Evolutionary conservation across 2,888 invertebrate species (phyloP).

Genomic region (Lamellibrachia columna): DNA sequence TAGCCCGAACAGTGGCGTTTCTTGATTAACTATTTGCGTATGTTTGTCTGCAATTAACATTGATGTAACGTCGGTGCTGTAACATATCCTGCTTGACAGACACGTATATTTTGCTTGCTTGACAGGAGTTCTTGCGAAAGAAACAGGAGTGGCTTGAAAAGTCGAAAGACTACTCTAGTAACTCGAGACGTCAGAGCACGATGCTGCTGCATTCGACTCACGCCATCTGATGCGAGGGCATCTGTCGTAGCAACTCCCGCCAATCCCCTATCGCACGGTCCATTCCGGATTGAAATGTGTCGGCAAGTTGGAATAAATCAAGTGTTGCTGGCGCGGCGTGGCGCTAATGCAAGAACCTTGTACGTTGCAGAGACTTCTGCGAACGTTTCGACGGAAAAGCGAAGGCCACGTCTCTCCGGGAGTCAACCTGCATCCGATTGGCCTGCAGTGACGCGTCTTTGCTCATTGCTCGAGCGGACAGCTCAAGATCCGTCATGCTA

Average conservation of each 20-base stretch:
- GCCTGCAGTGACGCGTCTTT: neutral
- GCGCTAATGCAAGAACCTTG: slow-evolving; percentile 6
- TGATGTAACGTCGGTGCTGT: neutral
- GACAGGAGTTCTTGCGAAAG: slow-evolving; percentile 43
- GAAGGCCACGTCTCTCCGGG: neutral
- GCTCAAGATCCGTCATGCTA: neutral
- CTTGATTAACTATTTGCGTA: neutral
- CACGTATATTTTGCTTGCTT: slow-evolving; percentile 27
- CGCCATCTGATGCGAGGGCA: slow-evolving; percentile 32
- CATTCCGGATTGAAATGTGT: neutral
- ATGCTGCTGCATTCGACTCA: slow-evolving; percentile 42
- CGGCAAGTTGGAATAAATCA: neutral
- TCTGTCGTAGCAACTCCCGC: neutral
- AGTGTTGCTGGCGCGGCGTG: neutral
- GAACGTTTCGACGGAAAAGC: slow-evolving; percentile 7
- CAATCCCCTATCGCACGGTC: neutral
- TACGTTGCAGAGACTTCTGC: slow-evolving; percentile 4
- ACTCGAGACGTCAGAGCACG: slow-evolving; percentile 42
- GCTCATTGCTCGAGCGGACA: neutral
- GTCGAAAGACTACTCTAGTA: slow-evolving; percentile 40
- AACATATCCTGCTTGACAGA: neutral
- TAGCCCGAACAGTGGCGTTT: neutral
- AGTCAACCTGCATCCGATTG: neutral
- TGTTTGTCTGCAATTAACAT: slow-evolving; percentile 10
- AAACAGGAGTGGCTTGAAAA: slow-evolving; percentile 46